Base-by-base conservation (phyloP, 2,888 invertebrate genomes). In the Galerucella nymphaeae region DNA sequence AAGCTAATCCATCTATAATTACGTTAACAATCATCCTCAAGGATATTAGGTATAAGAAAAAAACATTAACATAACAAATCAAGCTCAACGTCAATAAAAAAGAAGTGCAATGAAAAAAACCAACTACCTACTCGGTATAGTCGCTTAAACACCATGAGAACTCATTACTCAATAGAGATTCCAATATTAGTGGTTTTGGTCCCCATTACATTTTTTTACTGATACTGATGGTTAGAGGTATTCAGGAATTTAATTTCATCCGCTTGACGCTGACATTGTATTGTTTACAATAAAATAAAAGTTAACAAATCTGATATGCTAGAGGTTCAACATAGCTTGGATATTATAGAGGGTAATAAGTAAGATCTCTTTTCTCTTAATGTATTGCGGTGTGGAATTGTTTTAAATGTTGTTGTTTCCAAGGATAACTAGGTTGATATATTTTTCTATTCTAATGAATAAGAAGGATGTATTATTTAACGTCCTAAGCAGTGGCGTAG, bases 111-210 rank as follows among this genome's bases (percentile, higher is more conserved):
- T 62, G 41, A 62, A 62, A 38, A 38, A 38, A 30, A 38, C 5
- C 45, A 64, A 64, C 18, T n/a, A 41, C n/a, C n/a, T n/a, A 64
- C 16, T 38, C 41, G 16, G 53, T 16, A 53, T 53, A 18, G 53
- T 53, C 53, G 53, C 16, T 53, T 53, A 69, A 53, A 16, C 53
- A 42, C 55, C 69, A 69, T 69, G 69, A 69, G 69, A 69, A 69
- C 42, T 53, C 53, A 53, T 38, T 53, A 69, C 42, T 53, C 53
- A 62, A 53, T 53, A 55, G 41, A 69, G 62, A 69, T 69, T 69
- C 62, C 61, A 63, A 20, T 61, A 57, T 41, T 69, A 63, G 69
- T 69, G 69, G 69, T 69, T 69, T 63, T 42, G 69, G 69, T 62
- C 53, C 55, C 30, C 53, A 68, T 61, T 68, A 61, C 18, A 67